phyloP scores from a whole-genome alignment of 2,113 vertebrate species.

The Theristicus caerulescens region DNA sequence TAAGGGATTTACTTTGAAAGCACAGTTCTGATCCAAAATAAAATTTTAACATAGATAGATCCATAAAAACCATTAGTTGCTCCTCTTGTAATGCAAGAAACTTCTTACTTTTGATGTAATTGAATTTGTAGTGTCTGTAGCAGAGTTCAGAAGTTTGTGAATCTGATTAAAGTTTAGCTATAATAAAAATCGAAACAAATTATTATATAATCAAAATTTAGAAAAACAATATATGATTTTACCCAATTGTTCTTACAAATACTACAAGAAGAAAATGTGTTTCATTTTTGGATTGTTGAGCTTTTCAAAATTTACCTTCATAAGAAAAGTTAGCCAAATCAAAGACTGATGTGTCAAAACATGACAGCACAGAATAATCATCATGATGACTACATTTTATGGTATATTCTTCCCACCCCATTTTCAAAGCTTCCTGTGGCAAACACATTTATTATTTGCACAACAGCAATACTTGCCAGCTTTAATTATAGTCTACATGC shows the following conservation, averaged over 20 bases:
- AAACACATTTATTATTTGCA: background rate
- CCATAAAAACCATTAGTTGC: background rate
- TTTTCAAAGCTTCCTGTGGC: background rate
- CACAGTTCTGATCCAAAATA: background rate
- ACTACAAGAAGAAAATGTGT: background rate
- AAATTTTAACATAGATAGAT: background rate
- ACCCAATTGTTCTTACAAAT: background rate
- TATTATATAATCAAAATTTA: background rate
- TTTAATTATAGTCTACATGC: background rate
- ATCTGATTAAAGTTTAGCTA: background rate
- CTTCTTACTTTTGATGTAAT: background rate
- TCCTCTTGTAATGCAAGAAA: background rate
- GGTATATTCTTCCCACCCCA: background rate
- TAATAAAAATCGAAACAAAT: background rate
- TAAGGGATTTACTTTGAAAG: background rate
- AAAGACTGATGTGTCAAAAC: background rate
- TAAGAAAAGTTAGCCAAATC: background rate
- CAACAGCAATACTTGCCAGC: background rate
- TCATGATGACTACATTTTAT: background rate
- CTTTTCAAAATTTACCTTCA: background rate
- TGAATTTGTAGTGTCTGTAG: background rate
- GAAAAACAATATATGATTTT: background rate
- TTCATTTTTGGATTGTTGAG: background rate
- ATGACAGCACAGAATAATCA: background rate
- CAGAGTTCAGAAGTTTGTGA: background rate